Evolutionary conservation across 2,797 vertebrate genomes (phyloP), one percentile per base, ranked within the genome.

Genomic region (Danio aesculapii): DNA sequence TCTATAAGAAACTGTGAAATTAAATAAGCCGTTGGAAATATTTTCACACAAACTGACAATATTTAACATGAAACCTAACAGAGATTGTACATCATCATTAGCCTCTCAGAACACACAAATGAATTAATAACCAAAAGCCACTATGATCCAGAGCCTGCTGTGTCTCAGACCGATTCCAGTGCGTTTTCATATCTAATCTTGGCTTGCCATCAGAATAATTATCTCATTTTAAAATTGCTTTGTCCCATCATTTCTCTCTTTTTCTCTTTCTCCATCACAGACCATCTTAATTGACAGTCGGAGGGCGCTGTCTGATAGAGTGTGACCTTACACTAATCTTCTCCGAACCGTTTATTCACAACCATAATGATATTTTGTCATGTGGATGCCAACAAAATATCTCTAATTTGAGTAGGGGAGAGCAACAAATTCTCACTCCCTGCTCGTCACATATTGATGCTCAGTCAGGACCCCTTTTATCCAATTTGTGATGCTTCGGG

Each of bases 241-340:
- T 49, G 44, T 71, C 61, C 67, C 19, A 46, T 70, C 39, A 30
- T 44, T 67, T 66, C 55, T 19, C 61, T 19, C 49, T 61, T 39
- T 70, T 53, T 46, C 9, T 55, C 59, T 57, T 69, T 11, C 61
- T 69, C 41, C 17, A 72, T 64, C 16, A 19, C 64, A 78, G 55
- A 41, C n/a, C 52, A 66, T 69, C 77, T 30, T 81, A 86, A 85
- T 81, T 84, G 84, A 57, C 64, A 21, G 68, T 75, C 61, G 5
- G n/a, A 55, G 58, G 47, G 55, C 3, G 5, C 8, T 55, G 44
- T 19, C 58, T 81, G 70, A 66, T 41, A 63, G 63, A 71, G 39
- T 75, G 49, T 83, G 67, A 74, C 47, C 44, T 49, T 10, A 11
- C n/a, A 53, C 11, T 41, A 67, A 55, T 50, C 59, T 66, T 53